These are phyloP conservation scores for Orchesellides sinensis DNA, from an alignment of 2,888 invertebrate species.

Conservation along the genomic window DNA sequence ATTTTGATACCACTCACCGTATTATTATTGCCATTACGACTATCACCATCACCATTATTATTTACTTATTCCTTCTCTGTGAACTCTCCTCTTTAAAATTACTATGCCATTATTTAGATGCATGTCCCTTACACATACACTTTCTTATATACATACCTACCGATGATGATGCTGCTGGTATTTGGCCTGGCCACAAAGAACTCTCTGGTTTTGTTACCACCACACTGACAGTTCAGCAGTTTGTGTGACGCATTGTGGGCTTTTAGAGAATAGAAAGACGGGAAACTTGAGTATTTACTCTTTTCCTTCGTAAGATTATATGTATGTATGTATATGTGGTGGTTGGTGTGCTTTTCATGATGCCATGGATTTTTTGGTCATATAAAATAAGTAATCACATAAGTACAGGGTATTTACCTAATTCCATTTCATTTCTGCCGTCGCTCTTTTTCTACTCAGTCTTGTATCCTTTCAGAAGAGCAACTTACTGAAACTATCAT, in stretches of 20 bases:
- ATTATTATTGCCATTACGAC: conserved; percentile 60
- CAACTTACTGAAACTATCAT: neutral
- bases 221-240: too few relatives aligned
- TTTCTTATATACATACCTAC: neutral
- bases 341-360: neutral
- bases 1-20: conserved; percentile 57
- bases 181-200: too few relatives aligned
- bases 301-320: neutral
- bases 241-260: too few relatives aligned
- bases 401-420: conserved; percentile 66
- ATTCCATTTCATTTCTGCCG: conserved; percentile 59
- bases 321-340: neutral
- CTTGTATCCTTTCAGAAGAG: too few relatives aligned
- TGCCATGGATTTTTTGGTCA: conserved; percentile 16
- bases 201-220: too few relatives aligned
- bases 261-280: neutral
- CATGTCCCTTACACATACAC: neutral
- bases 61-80: conserved; percentile 8
- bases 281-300: neutral
- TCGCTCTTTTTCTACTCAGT: conserved; percentile 26
- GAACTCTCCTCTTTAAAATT: neutral
- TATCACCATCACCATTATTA: conserved; percentile 37
- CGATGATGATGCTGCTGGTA: too few relatives aligned
- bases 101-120: neutral
- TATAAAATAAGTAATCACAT: conserved; percentile 61